These are phyloP conservation scores for Rhinophrynus dorsalis DNA, from an alignment of 2,797 vertebrate species.

Conservation along the genomic window DNA sequence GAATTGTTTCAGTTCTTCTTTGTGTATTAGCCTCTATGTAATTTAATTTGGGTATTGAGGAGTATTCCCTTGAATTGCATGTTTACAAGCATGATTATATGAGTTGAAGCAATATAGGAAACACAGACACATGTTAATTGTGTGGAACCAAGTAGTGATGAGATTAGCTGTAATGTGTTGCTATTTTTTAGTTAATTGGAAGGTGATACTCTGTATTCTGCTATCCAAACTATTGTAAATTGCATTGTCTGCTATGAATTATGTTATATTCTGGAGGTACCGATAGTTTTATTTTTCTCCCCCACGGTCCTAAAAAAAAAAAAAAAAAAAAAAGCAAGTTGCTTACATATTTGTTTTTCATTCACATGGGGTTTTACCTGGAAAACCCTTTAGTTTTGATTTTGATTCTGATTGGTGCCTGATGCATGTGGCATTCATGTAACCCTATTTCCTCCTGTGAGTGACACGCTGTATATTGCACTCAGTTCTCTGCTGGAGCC, in stretches of 20 bases:
- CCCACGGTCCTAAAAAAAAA: too few species aligned
- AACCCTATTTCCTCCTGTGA: background rate
- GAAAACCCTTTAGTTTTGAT: background rate
- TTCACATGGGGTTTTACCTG: background rate
- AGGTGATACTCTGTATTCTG: background rate
- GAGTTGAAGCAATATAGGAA: background rate
- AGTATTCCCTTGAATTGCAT: background rate
- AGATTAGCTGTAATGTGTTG: conserved; percentile 5
- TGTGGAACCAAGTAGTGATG: background rate
- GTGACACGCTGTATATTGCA: background rate
- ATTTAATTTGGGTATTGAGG: too few species aligned
- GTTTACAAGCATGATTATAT: background rate
- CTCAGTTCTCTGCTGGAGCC: background rate
- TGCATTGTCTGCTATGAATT: too few species aligned
- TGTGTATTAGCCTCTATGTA: too few species aligned
- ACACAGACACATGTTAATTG: background rate
- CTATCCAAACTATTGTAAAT: background rate
- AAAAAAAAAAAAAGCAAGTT: too few species aligned
- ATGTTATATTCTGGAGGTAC: too few species aligned
- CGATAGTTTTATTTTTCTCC: too few species aligned
- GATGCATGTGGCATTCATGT: background rate
- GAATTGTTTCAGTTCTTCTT: too few species aligned
- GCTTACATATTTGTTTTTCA: background rate
- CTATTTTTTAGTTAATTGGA: conserved; percentile 4
- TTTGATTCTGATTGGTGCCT: background rate